Evolutionary conservation across 2,797 vertebrate species (phyloP).

Genomic region (Eleutherodactylus coqui): DNA sequence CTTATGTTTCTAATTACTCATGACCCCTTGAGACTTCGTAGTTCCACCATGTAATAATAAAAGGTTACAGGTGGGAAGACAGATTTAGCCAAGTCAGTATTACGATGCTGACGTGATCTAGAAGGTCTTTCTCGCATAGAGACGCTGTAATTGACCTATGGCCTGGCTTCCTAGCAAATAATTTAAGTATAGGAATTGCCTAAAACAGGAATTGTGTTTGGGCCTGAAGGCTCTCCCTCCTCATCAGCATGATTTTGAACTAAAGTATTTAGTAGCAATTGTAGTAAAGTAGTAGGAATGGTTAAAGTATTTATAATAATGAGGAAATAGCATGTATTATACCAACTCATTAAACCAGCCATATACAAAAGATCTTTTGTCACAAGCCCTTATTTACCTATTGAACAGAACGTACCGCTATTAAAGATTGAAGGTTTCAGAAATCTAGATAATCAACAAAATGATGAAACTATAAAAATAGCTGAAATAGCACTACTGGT

Average conservation of each 20-base stretch:
- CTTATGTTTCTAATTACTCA: slow-evolving; percentile 40
- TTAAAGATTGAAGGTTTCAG: neutral
- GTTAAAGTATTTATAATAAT: neutral
- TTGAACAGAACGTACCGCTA: neutral
- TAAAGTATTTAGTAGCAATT: slow-evolving; percentile 13
- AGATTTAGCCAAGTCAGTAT: slow-evolving; percentile 49
- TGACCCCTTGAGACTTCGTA: slow-evolving; percentile 4
- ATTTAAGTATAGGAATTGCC: slow-evolving; percentile 40
- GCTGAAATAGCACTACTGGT: neutral
- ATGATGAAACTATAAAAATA: neutral
- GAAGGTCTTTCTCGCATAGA: slow-evolving; percentile 27
- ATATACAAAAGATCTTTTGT: neutral
- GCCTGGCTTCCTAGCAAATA: slow-evolving; percentile 1
- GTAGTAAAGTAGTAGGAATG: neutral
- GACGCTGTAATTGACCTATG: slow-evolving; percentile 51
- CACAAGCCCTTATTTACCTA: neutral
- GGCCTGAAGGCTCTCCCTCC: slow-evolving; percentile 6
- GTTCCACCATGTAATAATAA: slow-evolving; percentile 47
- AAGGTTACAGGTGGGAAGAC: slow-evolving; percentile 59
- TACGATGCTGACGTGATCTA: slow-evolving; percentile 47
- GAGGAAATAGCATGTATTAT: neutral
- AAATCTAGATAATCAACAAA: neutral
- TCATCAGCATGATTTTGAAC: slow-evolving; percentile 10
- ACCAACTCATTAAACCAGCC: neutral
- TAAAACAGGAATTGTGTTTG: slow-evolving; percentile 28